Base-by-base conservation (phyloP, 1,140 invertebrate genomes). In the Cherax destructor region DNA sequence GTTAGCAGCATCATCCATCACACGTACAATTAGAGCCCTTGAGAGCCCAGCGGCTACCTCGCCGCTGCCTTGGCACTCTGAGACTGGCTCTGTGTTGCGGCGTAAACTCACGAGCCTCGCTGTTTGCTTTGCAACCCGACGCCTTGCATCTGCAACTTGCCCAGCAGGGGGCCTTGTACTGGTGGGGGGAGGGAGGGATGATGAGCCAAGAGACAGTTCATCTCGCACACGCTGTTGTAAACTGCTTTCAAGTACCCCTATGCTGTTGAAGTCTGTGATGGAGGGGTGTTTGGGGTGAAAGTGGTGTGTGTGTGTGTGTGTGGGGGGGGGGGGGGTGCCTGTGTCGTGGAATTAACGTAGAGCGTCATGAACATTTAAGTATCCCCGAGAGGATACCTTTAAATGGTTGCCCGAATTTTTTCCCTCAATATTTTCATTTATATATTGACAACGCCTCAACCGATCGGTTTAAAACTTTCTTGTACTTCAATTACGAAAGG, bases 91-190 rank as follows among this genome's bases (percentile, higher is more conserved):
- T 86, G 74, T 86, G 74, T 52, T 86, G 85, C 85, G 59, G 50
- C 85, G 74, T 86, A 86, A 78, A 78, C 85, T 86, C 85, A 86
- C 85, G 85, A 86, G 85, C 85, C n/a, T 59, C 74, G 30, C 74
- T 86, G 85, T 86, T 86, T 86, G 85, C 24, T 30, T 76, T 86
- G 85, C 52, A 86, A 86, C 85, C 50, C 52, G 85, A 86, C 30
- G n/a, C 52, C 85, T 9, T 78, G 85, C 85, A 86, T 86, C 74
- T 86, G 74, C 72, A 78, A 78, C 74, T 61, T 77, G 41, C 72
- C 74, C 85, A 78, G 85, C 85, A 30, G 72, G 72, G 74, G 56
- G 74, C 65, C 85, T 52, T 86, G 85, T 86, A 76, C 24, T 9
- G 30, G 24, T 30, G 4, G 59, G 41, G 47, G 50, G 49, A 13